Percentiles rank a stretch among this genome's conserved stretches.
These are phyloP conservation scores for Hymenopus coronatus DNA, from an alignment of 2,888 invertebrate species.

Conservation along the genomic window DNA sequence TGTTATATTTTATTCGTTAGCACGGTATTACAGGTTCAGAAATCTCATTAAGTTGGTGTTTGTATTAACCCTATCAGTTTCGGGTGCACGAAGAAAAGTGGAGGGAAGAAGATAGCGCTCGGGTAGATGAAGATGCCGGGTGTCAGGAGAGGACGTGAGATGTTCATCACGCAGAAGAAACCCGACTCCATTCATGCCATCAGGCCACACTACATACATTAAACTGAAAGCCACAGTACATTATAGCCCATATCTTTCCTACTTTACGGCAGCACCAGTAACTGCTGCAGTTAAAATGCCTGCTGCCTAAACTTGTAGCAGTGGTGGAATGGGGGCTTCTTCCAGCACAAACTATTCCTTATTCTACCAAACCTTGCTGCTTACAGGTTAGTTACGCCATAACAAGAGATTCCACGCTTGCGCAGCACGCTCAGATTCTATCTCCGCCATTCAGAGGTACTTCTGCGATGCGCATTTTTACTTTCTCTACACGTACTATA, in stretches of 20 bases:
- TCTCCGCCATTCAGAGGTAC: too few species aligned
- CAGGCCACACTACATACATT: background rate
- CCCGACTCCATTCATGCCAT: background rate
- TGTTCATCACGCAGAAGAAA: background rate
- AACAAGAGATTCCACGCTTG: too few species aligned
- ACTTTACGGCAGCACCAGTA: background rate
- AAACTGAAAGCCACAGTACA: background rate
- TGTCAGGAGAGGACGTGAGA: background rate
- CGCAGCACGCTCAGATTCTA: too few species aligned
- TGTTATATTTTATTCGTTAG: background rate
- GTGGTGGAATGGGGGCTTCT: background rate
- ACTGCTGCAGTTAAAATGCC: background rate
- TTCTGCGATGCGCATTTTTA: too few species aligned
- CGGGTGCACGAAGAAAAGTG: background rate
- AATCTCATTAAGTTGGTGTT: background rate
- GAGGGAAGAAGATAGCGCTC: too few species aligned
- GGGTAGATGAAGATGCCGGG: background rate
- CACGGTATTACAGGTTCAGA: background rate
- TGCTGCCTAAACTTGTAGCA: background rate
- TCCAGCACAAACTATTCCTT: background rate
- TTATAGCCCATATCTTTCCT: conserved; percentile 11
- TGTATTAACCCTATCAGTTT: background rate
- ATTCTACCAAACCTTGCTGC: background rate
- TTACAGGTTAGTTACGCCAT: too few species aligned
- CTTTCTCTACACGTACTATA: too few species aligned